Conservation (phyloP, 2,888 invertebrate species). For the Pinctada fucata region DNA sequence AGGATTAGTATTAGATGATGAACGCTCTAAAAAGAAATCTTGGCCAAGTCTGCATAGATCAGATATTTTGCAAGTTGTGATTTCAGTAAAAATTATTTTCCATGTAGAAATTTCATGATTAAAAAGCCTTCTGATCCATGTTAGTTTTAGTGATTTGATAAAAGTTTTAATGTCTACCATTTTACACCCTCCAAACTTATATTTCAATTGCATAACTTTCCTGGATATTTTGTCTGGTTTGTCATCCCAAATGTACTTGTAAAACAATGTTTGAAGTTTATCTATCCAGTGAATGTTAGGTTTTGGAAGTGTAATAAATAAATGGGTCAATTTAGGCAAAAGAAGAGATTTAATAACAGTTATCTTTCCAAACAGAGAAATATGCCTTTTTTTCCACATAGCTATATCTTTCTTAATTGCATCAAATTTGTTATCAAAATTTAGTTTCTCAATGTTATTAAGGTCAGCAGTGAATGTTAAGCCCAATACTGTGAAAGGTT, state of each 20-base stretch:
- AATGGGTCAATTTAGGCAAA: slow-evolving; percentile 6
- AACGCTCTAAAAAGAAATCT: neutral
- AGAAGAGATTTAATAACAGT: slow-evolving; percentile 8
- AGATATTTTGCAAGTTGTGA: slow-evolving; percentile 37
- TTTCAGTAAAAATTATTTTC: neutral
- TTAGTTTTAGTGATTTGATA: slow-evolving; percentile 19
- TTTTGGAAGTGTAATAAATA: neutral
- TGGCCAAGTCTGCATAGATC: slow-evolving; percentile 7
- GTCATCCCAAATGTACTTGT: neutral
- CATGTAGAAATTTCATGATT: slow-evolving; percentile 39
- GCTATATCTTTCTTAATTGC: neutral
- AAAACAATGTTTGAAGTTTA: neutral
- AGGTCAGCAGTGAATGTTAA: neutral
- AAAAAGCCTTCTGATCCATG: slow-evolving; percentile 49
- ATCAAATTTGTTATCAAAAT: slow-evolving; percentile 1
- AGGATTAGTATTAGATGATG: no score
- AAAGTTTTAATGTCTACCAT: no score
- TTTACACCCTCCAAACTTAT: no score
- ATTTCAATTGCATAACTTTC: no score
- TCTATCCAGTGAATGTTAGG: neutral
- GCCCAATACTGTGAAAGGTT: neutral
- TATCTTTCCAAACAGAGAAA: neutral
- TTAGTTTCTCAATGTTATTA: neutral
- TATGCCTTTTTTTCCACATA: neutral
- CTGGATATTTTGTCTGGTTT: neutral